Base-by-base conservation (phyloP, 2,888 invertebrate genomes). In the Stegana nigrithorax region DNA sequence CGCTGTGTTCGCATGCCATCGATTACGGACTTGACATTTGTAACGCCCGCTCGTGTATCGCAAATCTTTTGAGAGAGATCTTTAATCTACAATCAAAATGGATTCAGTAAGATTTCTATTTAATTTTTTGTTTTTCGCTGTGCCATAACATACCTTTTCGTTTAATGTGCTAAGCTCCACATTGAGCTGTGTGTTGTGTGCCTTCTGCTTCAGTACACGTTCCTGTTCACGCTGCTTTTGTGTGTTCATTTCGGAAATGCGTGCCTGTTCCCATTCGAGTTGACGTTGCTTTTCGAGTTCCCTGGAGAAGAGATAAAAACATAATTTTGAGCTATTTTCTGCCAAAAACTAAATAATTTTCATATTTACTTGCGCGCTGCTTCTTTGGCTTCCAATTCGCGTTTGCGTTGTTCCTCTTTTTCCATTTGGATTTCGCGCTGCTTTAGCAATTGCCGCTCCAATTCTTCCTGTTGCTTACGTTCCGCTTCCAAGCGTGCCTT, bases 281-380 rank as follows among this genome's bases (percentile, higher is more conserved):
- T 97, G 96, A 53, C 98, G 89, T 80, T 97, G 97, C 56, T 97
- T 89, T 80, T 98, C 97, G 91, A 97, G 92, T 87, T 98, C 97
- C 82, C 92, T 90, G 67, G 72, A 78, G 25, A 29, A 19, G 39
- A 6, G n/a, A n/a, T 4, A 65, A n/a, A 14, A 3, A n/a, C 1
- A 39, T 4, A 5, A 64, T 12, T n/a, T 47, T 47, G 5, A 25
- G 4, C 21, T 47, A 25, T 4, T 25, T 47, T 21, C 19, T 47
- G n/a, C 44, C 14, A 53, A 60, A 5, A 12, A 59, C 25, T 27
- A 36, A n/a, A 23, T 6, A 14, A 36, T 29, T 53, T 53, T 21
- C 12, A 21, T 23, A 64, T 66, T 69, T 66, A 85, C 85, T 86
- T 88, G 87, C 95, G 84, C 77, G 95, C 91, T 79, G 93, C 87